These are phyloP conservation scores for Meles meles DNA, from an alignment of 2,113 vertebrate genomes.

Conservation along the genomic window DNA sequence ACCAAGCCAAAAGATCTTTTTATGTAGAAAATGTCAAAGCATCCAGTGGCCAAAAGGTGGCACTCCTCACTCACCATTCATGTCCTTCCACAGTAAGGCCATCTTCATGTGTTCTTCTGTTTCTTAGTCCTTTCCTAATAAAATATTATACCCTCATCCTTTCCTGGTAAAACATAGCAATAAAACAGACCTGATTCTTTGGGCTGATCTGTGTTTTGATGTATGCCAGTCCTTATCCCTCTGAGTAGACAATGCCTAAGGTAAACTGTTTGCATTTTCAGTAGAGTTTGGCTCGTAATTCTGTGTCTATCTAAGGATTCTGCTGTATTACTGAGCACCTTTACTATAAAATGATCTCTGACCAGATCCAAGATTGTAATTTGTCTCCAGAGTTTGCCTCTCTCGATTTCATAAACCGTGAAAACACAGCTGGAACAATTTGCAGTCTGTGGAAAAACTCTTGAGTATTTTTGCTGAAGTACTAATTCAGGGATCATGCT, in stretches of 20 bases:
- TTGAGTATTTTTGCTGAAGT: constrained; percentile 70
- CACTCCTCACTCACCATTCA: constrained; percentile 74
- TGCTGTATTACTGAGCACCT: fast-evolving
- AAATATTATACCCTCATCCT: constrained; percentile 58
- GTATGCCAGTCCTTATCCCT: constrained; percentile 9
- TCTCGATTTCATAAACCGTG: constrained; percentile 72
- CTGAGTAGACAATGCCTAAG: not conserved
- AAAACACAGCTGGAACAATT: constrained; percentile 79
- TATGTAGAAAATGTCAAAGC: not conserved
- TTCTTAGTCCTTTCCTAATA: constrained; percentile 55
- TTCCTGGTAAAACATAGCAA: constrained; percentile 55
- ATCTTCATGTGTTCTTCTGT: not conserved
- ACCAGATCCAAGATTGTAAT: constrained; percentile 68
- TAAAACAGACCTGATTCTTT: constrained; percentile 34
- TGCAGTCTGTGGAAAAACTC: constrained; percentile 77
- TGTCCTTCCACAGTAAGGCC: fast-evolving
- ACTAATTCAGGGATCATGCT: constrained; percentile 78
- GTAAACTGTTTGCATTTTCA: constrained; percentile 29
- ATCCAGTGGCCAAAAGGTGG: constrained; percentile 80
- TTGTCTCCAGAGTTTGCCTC: constrained; percentile 63
- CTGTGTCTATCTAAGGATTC: not conserved
- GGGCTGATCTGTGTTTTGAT: constrained; percentile 38
- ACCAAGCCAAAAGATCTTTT: not conserved
- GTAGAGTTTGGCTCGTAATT: not conserved
- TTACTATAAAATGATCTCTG: constrained; percentile 38